These are phyloP conservation scores for Rhipidura dahli DNA, from an alignment of 2,113 vertebrate species.

Conservation along the genomic window DNA sequence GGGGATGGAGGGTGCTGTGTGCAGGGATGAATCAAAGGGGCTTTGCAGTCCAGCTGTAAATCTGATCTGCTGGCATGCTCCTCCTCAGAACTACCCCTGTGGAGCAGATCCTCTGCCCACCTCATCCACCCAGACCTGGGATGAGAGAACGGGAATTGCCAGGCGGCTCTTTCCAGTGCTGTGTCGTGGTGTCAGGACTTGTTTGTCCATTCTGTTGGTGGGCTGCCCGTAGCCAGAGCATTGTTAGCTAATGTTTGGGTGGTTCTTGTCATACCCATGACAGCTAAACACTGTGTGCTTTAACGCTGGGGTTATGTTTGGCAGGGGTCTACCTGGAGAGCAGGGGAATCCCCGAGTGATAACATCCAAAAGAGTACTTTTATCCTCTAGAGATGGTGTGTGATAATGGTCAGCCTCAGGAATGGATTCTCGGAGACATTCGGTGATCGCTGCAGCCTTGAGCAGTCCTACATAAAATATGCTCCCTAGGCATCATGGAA, in stretches of 20 bases:
- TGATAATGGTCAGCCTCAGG: not conserved
- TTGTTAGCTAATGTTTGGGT: not conserved
- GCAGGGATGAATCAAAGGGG: not conserved
- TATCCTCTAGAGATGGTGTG: not conserved
- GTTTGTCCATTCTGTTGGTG: not conserved
- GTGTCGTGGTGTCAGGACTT: not conserved
- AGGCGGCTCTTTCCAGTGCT: not conserved
- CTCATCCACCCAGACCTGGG: not conserved
- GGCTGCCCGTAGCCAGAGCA: not conserved
- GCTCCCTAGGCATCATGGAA: not conserved
- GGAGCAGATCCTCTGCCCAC: not conserved
- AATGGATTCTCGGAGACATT: not conserved
- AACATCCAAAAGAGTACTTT: not conserved
- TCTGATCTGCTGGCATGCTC: not conserved
- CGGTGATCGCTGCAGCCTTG: not conserved
- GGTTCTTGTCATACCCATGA: not conserved
- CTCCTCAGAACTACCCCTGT: not conserved
- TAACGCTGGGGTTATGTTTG: fast-evolving
- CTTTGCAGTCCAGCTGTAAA: not conserved
- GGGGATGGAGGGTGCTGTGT: not conserved
- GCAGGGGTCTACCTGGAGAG: not conserved
- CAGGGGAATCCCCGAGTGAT: not conserved
- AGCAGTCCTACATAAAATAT: not conserved
- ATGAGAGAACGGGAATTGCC: not conserved
- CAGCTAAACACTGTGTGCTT: not conserved